Base-by-base conservation (phyloP, 2,797 vertebrate genomes). In the Prunella strophiata region DNA sequence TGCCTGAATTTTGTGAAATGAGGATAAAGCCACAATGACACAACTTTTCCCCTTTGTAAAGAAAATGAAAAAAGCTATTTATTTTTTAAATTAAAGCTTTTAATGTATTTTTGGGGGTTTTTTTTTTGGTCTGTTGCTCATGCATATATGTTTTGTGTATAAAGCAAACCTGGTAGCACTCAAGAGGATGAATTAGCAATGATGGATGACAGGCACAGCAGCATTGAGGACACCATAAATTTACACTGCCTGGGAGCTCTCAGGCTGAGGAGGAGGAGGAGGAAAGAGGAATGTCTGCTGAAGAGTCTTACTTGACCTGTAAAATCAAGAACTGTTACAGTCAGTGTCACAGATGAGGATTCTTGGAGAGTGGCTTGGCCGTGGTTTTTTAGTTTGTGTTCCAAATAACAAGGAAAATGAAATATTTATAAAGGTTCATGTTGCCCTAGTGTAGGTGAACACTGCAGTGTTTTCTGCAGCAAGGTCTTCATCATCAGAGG, bases 281-380 rank as follows among this genome's bases (percentile, higher is more conserved):
- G 22, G 50, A 55, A 88, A 29, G 61, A 78, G 59, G 45, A 80
- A 23, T 5, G 2, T 15, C 3, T 50, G 47, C 65, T 61, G 63
- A 42, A 48, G 36, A 48, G 23, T 36, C 42, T 75, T 61, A 10
- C 36, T 42, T 76, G 72, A 51, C 36, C 43, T 85, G 43, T 25
- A 36, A 73, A 62, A 30, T 32, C 42, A 21, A 26, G 61, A 84
- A 14, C 29, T 45, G 55, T 20, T 59, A 11, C 18, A 67, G 2
- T 13, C 1, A 0, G 26, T 52, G 71, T 27, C 42, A 5, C 11
- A 23, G 34, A 62, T 1, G 2, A 34, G 67, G 16, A 29, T 66
- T 61, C 42, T 65, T 45, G 54, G 85, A 29, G 55, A 34, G 65
- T 36, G 36, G 36, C 77, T 70, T 79, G 70, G 66, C 71, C 5